Percentiles rank a stretch among this genome's conserved stretches.
Evolutionary conservation across 2,113 vertebrate genomes (phyloP).

Genomic region (Tachuris rubrigastra): DNA sequence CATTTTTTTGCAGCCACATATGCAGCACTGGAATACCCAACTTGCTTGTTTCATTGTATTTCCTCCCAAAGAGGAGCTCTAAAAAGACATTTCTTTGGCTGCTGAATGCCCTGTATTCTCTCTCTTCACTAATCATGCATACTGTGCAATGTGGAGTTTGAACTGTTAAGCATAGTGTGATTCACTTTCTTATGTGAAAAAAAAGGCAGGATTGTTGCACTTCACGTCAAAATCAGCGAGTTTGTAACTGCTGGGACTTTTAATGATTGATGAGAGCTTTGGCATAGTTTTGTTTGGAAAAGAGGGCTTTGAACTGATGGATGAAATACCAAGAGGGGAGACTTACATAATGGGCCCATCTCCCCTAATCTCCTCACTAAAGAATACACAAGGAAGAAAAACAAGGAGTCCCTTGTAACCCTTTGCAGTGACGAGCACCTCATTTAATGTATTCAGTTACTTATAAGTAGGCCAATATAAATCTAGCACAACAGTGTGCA

Average conservation of each 20-base stretch:
- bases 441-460: slow-evolving; percentile 71
- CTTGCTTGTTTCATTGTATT: slow-evolving; percentile 12
- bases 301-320: slow-evolving; percentile 52
- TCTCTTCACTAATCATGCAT: slow-evolving; percentile 37
- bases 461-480: slow-evolving; percentile 74
- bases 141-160: neutral
- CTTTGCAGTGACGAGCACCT: slow-evolving; percentile 28
- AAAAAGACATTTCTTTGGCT: slow-evolving; percentile 22
- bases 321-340: slow-evolving; percentile 18
- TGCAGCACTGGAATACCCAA: neutral
- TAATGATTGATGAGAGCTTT: slow-evolving; percentile 66
- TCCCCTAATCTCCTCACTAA: slow-evolving; percentile 38
- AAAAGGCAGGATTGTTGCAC: neutral
- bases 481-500: slow-evolving; percentile 70
- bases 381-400: slow-evolving; percentile 53
- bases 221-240: slow-evolving; percentile 47
- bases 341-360: slow-evolving; percentile 13
- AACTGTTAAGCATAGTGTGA: slow-evolving; percentile 11
- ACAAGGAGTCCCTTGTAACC: slow-evolving; percentile 58
- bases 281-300: slow-evolving; percentile 60
- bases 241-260: slow-evolving; percentile 49
- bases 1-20: neutral
- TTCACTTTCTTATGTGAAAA: slow-evolving; percentile 32
- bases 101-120: slow-evolving; percentile 27
- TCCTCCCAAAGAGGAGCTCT: neutral